Base-by-base conservation (phyloP, 2,113 vertebrate species). In the Balaeniceps rex region DNA sequence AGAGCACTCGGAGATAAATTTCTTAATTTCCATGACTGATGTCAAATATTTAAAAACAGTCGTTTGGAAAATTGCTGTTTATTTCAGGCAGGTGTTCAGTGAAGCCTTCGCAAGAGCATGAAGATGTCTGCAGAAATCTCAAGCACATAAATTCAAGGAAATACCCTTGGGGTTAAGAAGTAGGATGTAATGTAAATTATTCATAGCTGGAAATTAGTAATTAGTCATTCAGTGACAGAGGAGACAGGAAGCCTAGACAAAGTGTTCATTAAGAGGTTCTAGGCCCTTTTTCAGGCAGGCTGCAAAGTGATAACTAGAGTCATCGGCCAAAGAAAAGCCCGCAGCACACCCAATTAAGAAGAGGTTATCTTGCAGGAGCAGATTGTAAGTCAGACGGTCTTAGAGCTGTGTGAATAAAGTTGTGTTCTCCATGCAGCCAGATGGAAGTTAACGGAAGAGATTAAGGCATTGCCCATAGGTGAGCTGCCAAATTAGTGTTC, bases 191-290 rank as follows among this genome's bases (percentile, higher is more conserved):
- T 40, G 71, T 91, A 83, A 97, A 95, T 97, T 96, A 94, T 96
- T 97, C 93, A 94, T 79, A 51, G 75, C 60, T 97, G 88, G 92
- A 96, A 97, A 97, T 94, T 79, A 72, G 64, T 75, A 95, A 96
- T 97, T 90, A 96, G 78, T 96, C 92, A 91, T 80, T 79, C 2
- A 3, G 87, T 94, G 96, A 94, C 94, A 95, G 78, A 72, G 88
- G 94, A 91, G 94, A 90, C 78, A 76, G 88, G 91, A 97, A 96
- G 52, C 77, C 60, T 25, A 77, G 89, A 77, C 33, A 57, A 93
- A 88, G 83, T 76, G 74, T 42, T 97, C 92, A 82, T 93, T 83
- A 76, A 82, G 80, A 74, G 25, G 49, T 76, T 90, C 51, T 71
- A 34, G 79, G 42, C 51, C 51, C 66, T 80, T 81, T 90, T 92